Evolutionary conservation across 2,113 vertebrate genomes (phyloP).

Genomic region (Nanger granti): DNA sequence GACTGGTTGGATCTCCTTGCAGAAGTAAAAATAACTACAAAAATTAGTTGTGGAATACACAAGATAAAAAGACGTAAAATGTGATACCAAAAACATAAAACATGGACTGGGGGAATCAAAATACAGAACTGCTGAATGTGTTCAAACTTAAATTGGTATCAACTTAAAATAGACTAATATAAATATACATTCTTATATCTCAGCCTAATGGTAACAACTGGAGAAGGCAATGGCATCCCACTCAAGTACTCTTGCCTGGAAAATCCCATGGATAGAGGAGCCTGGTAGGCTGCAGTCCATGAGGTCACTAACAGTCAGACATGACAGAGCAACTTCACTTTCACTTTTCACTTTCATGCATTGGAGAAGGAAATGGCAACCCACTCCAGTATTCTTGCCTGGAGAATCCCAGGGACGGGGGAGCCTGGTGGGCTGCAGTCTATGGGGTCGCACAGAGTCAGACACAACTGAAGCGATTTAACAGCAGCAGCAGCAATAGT

Average conservation of each 20-base stretch:
- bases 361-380: too few species aligned
- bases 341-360: too few species aligned
- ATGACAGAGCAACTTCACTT: too few species aligned
- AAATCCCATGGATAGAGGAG: too few species aligned
- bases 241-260: too few species aligned
- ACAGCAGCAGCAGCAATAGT: not conserved
- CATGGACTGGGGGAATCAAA: not conserved
- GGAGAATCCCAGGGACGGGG: too few species aligned
- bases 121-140: not conserved
- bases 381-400: too few species aligned
- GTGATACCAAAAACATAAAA: not conserved
- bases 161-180: not conserved
- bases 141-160: not conserved
- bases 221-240: too few species aligned
- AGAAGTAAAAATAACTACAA: not conserved
- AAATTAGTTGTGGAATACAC: not conserved
- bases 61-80: not conserved
- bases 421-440: too few species aligned
- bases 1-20: not conserved
- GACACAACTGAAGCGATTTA: too few species aligned
- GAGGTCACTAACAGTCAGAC: too few species aligned
- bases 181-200: not conserved
- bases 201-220: not conserved
- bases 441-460: fast-evolving
- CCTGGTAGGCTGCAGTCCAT: too few species aligned